These are phyloP conservation scores for Acanthiza pusilla DNA, from an alignment of 2,797 vertebrate species.

Conservation along the genomic window DNA sequence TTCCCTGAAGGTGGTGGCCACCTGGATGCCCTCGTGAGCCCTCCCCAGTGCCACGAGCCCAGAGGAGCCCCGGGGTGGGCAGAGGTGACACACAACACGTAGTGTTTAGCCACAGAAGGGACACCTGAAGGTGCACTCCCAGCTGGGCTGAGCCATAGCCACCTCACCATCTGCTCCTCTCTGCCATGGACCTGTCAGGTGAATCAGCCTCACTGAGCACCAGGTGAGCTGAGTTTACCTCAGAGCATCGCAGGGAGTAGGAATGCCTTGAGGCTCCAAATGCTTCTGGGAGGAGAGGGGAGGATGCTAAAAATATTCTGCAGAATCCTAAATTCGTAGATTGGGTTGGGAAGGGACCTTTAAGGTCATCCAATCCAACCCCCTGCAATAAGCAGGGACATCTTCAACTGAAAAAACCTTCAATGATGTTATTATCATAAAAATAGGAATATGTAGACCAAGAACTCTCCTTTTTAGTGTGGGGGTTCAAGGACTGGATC, in stretches of 20 bases:
- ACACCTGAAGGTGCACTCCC: not conserved
- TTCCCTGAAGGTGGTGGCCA: not conserved
- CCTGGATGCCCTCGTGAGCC: not conserved
- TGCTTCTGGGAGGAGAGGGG: not conserved
- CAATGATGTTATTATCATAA: not conserved
- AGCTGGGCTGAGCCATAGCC: not conserved
- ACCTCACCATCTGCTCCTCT: not conserved
- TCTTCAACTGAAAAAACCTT: rapidly evolving
- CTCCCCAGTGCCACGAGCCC: not conserved
- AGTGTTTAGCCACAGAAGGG: rapidly evolving
- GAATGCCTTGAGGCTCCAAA: not conserved
- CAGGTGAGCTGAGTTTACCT: not conserved
- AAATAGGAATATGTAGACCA: not conserved
- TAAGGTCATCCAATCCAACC: not conserved
- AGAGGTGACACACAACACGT: not conserved
- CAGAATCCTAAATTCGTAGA: not conserved
- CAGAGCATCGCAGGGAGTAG: not conserved
- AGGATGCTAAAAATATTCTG: not conserved
- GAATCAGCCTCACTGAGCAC: not conserved
- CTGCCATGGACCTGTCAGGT: not conserved
- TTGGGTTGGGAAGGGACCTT: not conserved
- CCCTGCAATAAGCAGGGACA: not conserved
- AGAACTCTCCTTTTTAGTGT: not conserved
- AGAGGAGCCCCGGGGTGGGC: not conserved
- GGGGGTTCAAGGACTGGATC: not conserved